Evolutionary conservation across 2,113 vertebrate species (phyloP).

Genomic region (Sceloporus tristichus): DNA sequence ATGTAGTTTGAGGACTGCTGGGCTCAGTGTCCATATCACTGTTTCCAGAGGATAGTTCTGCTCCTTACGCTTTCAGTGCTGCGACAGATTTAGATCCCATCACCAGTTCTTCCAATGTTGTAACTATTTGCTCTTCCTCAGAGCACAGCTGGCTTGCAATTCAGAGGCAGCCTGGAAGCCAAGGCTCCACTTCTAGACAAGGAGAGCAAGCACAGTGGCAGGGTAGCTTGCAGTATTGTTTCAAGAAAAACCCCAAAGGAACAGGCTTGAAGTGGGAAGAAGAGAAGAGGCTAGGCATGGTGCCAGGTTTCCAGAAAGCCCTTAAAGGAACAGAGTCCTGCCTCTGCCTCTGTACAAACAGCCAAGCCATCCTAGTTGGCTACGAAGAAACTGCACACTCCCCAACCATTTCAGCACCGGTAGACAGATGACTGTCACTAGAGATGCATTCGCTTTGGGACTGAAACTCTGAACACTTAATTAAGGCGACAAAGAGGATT

Average conservation of each 20-base stretch:
- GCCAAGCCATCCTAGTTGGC: background rate
- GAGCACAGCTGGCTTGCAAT: background rate
- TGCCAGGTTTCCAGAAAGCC: slow-evolving; percentile 31
- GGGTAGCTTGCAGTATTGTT: slow-evolving; percentile 29
- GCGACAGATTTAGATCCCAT: background rate
- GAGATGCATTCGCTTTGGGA: background rate
- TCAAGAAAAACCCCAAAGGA: slow-evolving; percentile 29
- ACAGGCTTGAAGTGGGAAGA: slow-evolving; percentile 21
- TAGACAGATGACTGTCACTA: background rate
- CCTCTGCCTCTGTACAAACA: background rate
- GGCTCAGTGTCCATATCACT: slow-evolving; percentile 14
- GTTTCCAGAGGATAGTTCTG: background rate
- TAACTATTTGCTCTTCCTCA: background rate
- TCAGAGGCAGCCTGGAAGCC: slow-evolving; percentile 23
- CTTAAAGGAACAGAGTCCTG: slow-evolving; percentile 34
- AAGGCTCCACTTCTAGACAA: slow-evolving; percentile 9
- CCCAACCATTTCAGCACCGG: background rate
- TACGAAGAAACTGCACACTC: background rate
- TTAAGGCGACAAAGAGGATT: background rate
- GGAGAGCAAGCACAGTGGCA: slow-evolving; percentile 8
- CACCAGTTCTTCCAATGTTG: background rate
- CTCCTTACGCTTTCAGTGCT: background rate
- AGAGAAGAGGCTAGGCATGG: slow-evolving; percentile 23
- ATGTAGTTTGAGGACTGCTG: background rate
- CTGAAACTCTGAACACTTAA: background rate